Evolutionary conservation across 2,113 vertebrate genomes (phyloP), one percentile per base, ranked within the genome.

Genomic region (Pontoporia blainvillei): DNA sequence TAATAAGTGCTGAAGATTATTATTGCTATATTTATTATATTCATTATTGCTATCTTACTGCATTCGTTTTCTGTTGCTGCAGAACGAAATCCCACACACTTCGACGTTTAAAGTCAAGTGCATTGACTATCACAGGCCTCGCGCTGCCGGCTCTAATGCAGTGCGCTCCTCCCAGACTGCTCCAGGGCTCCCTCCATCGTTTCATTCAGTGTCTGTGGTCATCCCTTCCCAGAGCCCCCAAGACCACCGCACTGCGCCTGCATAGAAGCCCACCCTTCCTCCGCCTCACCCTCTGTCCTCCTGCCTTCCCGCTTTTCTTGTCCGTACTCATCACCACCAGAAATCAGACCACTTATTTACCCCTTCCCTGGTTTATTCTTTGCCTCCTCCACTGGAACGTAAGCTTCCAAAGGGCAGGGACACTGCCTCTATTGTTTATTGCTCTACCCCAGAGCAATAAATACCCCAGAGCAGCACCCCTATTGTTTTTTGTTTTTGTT

Each of bases 141-240:
- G 8, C 17, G 36, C 31, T 27, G 27, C 66, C 27, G 3, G 14
- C 46, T 36, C 13, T 34, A 21, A 62, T 0, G 4, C 36, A 10
- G 6, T 3, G 36, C 66, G 39, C 66, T 72, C 18, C 66, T 18
- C 66, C 57, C 31, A 44, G 59, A 31, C 2, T 0, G 27, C 54
- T 21, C 44, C 31, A 31, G 2, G 72, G 52, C 49, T 66, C 31
- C 34, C 27, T 54, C 6, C 25, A 25, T 72, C n/a, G 34, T 49
- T 27, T 17, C 1, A 8, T 27, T 57, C 34, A 39, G 39, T 29
- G 54, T 27, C 75, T 20, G 10, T 12, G 27, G 39, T 27, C n/a
- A n/a, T 46, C 75, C 52, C 27, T 54, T 62, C 27, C 3, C 5
- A 6, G 66, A 41, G 14, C 27, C 88, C 49, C 59, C 25, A 67